These are phyloP conservation scores for Lathamus discolor DNA, from an alignment of 2,113 vertebrate genomes.

Conservation along the genomic window DNA sequence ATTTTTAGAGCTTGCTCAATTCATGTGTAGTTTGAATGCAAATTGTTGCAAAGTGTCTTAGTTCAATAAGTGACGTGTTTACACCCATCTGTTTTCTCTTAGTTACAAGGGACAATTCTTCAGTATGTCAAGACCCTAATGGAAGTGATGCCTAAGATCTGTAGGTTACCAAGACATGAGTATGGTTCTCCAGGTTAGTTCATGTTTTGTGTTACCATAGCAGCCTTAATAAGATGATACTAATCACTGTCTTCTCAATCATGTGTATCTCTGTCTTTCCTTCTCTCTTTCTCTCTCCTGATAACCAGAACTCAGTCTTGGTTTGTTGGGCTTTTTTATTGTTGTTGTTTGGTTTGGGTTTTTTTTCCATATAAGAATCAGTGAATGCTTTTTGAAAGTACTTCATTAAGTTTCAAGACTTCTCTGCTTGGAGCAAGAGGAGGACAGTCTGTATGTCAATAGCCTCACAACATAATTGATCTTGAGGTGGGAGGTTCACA, in stretches of 20 bases:
- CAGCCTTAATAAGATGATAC: not conserved
- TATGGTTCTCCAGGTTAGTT: constrained; percentile 88
- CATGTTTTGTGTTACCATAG: not conserved
- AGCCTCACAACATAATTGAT: not conserved
- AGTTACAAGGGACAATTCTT: constrained; percentile 89
- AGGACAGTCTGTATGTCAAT: not conserved
- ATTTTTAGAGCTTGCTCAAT: not conserved
- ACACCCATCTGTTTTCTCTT: not conserved
- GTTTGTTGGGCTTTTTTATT: not conserved
- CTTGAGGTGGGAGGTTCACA: not conserved
- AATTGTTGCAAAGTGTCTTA: not conserved
- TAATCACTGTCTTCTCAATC: not conserved
- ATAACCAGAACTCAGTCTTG: not conserved
- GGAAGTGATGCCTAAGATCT: constrained; percentile 94
- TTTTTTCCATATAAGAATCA: not conserved
- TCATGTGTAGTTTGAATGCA: not conserved
- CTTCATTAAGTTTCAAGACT: not conserved
- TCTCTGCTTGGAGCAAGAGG: not conserved
- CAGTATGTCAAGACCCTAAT: constrained; percentile 90
- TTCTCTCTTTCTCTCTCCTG: not conserved
- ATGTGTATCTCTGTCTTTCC: not conserved
- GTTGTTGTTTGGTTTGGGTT: not conserved
- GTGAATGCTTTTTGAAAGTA: not conserved
- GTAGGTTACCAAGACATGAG: constrained; percentile 86
- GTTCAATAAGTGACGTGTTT: not conserved